Base-by-base conservation (phyloP, 2,888 invertebrate genomes). In the Cataglyphis livida region DNA sequence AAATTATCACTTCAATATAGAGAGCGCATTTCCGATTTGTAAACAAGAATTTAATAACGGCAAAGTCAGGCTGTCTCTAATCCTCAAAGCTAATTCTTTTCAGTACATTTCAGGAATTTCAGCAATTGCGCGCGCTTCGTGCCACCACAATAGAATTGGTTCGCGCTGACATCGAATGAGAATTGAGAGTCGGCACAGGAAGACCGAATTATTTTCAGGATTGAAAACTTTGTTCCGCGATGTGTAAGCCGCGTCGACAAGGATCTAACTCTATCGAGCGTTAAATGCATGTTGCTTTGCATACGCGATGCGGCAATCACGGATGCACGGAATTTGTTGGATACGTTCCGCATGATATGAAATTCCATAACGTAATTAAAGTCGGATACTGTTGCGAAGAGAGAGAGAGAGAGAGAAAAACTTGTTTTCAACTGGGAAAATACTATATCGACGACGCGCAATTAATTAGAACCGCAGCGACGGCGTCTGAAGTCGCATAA, bases 41-140 rank as follows among this genome's bases (percentile, higher is more conserved):
- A 79, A 70, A 79, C 78, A 79, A 70, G 78, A 79, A 79, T 79
- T 79, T 79, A 79, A 79, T 79, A 79, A 79, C 71, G 35, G 18
- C 70, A 0, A 78, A 44, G 68, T 68, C 68, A 18, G 44, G 48
- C 32, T 71, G 78, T 70, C 44, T 78, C 59, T 59, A 44, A 18
- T 25, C 59, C 48, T 71, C 71, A 70, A 59, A 79, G 71, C 59
- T 70, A 70, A 79, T 70, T 44, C 78, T 71, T 70, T 61, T 21
- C 78, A 61, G 59, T 79, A 79, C 35, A 79, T 79, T 79, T 79
- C 59, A 79, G 78, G 71, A 79, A 79, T 79, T 71, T 59, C 78
- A 35, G 59, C 78, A 79, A 79, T 71, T 71, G 71, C 35, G 6
- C 57, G 76, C 28, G 28, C 32, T 64, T 12, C 62, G 35, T 35